These are phyloP conservation scores for Bergia sp. DNA, from an alignment of 92 coral and sea anemone genomes.

Conservation along the genomic window DNA sequence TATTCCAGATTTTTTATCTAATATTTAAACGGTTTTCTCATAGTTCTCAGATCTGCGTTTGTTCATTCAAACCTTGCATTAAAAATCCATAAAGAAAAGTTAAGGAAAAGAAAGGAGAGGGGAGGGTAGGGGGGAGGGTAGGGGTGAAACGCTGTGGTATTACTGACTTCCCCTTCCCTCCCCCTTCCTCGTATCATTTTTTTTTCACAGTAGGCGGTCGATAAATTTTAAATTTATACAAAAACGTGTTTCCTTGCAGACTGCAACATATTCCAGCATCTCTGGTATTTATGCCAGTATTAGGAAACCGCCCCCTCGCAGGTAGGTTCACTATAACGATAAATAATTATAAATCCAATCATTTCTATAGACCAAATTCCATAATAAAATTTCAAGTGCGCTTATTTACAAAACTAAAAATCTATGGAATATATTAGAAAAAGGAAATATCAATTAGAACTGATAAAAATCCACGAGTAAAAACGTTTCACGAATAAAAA, in stretches of 20 bases:
- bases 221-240: background rate
- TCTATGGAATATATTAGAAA: no score
- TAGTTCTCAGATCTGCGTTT: no score
- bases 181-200: background rate
- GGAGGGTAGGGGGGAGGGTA: background rate
- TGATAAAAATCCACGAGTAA: no score
- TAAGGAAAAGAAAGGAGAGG: background rate
- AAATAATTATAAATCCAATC: no score
- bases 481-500: no score
- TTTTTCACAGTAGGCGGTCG: background rate
- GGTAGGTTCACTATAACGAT: slow-evolving; percentile 43
- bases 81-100: background rate
- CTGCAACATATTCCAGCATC: slow-evolving; percentile 71
- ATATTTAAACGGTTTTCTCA: background rate
- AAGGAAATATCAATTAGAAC: no score
- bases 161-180: background rate
- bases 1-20: background rate
- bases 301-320: slow-evolving; percentile 81
- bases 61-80: background rate
- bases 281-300: slow-evolving; percentile 87
- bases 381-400: no score
- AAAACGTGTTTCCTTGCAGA: slow-evolving; percentile 37
- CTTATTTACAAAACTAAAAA: no score
- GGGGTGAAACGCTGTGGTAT: no score
- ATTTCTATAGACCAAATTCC: no score